Evolutionary conservation across 92 coral and sea anemone species (phyloP).

Genomic region (Porites evermanni): DNA sequence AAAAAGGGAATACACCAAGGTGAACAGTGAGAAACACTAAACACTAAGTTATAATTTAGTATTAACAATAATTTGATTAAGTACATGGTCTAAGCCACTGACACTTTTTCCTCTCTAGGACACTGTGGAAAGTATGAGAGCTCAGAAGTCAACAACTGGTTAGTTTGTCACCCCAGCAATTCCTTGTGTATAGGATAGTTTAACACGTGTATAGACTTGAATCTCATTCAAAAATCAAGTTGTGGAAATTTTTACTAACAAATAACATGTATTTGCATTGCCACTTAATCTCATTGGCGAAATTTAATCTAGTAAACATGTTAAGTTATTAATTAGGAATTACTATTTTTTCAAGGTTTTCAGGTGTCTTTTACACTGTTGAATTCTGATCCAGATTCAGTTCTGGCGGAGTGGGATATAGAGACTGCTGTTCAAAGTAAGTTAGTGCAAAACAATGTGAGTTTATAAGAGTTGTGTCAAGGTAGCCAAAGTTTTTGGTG

Average conservation of each 20-base stretch:
- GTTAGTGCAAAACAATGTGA: neutral
- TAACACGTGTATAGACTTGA: too few species aligned
- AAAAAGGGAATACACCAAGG: conserved; percentile 63
- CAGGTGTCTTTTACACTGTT: conserved; percentile 92
- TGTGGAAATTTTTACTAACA: too few species aligned
- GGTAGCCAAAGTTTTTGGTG: too few species aligned
- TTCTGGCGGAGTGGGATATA: conserved; percentile 90
- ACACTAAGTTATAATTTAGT: neutral
- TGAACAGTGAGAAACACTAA: neutral
- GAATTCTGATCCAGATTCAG: conserved; percentile 84
- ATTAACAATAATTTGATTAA: too few species aligned
- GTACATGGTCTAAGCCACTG: neutral
- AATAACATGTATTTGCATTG: too few species aligned
- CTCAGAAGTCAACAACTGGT: conserved; percentile 96
- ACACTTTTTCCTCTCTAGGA: conserved; percentile 45
- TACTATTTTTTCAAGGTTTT: conserved; percentile 62
- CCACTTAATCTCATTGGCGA: too few species aligned
- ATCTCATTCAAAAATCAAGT: too few species aligned
- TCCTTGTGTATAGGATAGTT: neutral
- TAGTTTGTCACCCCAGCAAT: neutral
- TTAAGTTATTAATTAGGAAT: too few species aligned
- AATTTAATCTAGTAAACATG: too few species aligned
- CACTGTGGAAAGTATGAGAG: conserved; percentile 80
- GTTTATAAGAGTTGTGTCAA: too few species aligned
- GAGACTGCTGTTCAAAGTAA: conserved; percentile 81